These are phyloP conservation scores for Nephrotoma appendiculata DNA, from an alignment of 2,888 invertebrate species.

Conservation along the genomic window DNA sequence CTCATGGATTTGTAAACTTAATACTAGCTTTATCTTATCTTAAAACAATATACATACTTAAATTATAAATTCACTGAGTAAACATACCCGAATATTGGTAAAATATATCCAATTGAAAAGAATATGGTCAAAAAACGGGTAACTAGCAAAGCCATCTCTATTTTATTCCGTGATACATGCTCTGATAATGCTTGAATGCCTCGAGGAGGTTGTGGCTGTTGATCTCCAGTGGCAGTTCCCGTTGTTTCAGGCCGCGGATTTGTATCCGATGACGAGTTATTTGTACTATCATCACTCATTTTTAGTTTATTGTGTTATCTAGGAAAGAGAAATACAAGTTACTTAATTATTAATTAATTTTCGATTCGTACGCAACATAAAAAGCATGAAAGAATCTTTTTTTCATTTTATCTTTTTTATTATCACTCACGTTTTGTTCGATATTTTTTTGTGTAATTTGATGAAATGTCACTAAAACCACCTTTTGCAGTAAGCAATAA, in stretches of 20 bases:
- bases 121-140: constrained; percentile 72
- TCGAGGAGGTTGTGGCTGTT: constrained; percentile 18
- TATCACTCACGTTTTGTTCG: neutral
- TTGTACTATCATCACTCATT: neutral
- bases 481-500: neutral
- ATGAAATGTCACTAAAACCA: neutral
- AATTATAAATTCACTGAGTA: neutral
- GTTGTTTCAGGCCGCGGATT: neutral
- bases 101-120: constrained; percentile 68
- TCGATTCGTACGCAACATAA: neutral
- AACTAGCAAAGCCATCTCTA: constrained; percentile 77
- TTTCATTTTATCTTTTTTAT: neutral
- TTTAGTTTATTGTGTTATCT: neutral
- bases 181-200: constrained; percentile 51
- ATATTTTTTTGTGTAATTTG: neutral
- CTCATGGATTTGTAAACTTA: neutral
- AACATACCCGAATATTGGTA: constrained; percentile 80
- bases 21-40: neutral
- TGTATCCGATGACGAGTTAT: constrained; percentile 13
- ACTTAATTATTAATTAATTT: neutral
- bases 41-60: neutral
- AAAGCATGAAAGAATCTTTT: neutral
- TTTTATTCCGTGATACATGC: constrained; percentile 66
- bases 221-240: neutral
- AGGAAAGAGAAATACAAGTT: neutral